phyloP scores from a whole-genome alignment of 2,888 invertebrate species.

The Hirtodrosophila trivittata region DNA sequence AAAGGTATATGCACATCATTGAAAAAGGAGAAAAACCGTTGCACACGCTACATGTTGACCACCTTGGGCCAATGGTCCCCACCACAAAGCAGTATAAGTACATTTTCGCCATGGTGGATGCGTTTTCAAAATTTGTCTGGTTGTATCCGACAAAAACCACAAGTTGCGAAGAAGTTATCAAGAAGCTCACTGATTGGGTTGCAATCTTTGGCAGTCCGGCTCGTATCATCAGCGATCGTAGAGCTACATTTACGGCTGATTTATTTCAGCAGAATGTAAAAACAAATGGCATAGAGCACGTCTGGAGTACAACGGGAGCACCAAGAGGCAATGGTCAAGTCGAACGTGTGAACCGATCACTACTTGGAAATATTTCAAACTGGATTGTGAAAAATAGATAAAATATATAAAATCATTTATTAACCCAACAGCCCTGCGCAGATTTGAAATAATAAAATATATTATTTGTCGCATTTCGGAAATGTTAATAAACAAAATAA shows the following conservation, averaged over 20 bases:
- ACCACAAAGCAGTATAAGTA: slow-evolving; percentile 1
- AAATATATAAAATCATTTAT: too few relatives aligned
- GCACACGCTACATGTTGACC: slow-evolving; percentile 4
- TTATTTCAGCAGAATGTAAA: too few relatives aligned
- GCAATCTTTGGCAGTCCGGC: neutral
- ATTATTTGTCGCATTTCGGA: too few relatives aligned
- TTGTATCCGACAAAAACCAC: neutral
- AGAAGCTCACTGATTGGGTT: neutral
- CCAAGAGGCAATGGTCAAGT: neutral
- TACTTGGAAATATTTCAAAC: too few relatives aligned
- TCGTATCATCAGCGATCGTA: too few relatives aligned
- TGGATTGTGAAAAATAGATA: too few relatives aligned
- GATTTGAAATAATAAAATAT: too few relatives aligned
- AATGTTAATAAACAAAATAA: too few relatives aligned
- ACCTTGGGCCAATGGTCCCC: slow-evolving; percentile 2
- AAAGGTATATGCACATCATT: slow-evolving; percentile 1
- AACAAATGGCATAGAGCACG: too few relatives aligned
- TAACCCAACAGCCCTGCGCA: too few relatives aligned
- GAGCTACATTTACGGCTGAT: too few relatives aligned
- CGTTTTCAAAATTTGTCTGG: slow-evolving; percentile 3
- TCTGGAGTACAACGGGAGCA: neutral
- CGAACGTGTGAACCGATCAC: neutral
- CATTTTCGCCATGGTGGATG: slow-evolving; percentile 1
- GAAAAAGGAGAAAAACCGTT: slow-evolving; percentile 4
- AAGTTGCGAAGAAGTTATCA: too few relatives aligned